Evolutionary conservation across 2,888 invertebrate species (phyloP).

Genomic region (Hirtodrosophila alboralis): DNA sequence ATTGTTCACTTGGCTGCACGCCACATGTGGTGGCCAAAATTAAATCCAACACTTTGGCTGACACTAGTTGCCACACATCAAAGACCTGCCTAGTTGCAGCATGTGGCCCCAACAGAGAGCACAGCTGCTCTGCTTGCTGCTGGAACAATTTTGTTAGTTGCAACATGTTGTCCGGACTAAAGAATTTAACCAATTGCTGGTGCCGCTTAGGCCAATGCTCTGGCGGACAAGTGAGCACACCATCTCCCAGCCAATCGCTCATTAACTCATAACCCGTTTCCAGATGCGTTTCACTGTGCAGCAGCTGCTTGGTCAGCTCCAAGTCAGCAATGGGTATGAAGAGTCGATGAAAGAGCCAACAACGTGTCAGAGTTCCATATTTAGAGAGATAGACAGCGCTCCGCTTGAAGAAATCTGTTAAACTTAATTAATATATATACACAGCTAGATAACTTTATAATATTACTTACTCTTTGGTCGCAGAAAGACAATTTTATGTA

Average conservation of each 20-base stretch:
- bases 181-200: constrained; percentile 31
- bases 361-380: constrained; percentile 56
- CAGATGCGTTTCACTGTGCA: constrained; percentile 43
- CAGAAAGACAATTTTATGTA: constrained; percentile 59
- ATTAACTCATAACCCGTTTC: constrained; percentile 58
- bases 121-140: constrained; percentile 30
- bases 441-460: too few species aligned
- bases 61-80: constrained; percentile 46
- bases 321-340: constrained; percentile 62
- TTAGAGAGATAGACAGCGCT: constrained; percentile 48
- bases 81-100: constrained; percentile 30
- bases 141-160: constrained; percentile 29
- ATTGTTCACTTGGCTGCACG: constrained; percentile 37
- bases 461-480: constrained; percentile 57
- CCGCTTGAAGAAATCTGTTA: constrained; percentile 58
- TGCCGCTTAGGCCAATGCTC: constrained; percentile 54
- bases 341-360: constrained; percentile 65
- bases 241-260: constrained; percentile 48
- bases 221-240: constrained; percentile 40
- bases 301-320: constrained; percentile 51
- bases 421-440: background rate
- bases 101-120: constrained; percentile 9
- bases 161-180: constrained; percentile 23
- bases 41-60: constrained; percentile 35
- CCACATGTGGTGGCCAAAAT: constrained; percentile 53